Evolutionary conservation across 2,113 vertebrate genomes (phyloP).

Genomic region (Pseudopipra pipra): DNA sequence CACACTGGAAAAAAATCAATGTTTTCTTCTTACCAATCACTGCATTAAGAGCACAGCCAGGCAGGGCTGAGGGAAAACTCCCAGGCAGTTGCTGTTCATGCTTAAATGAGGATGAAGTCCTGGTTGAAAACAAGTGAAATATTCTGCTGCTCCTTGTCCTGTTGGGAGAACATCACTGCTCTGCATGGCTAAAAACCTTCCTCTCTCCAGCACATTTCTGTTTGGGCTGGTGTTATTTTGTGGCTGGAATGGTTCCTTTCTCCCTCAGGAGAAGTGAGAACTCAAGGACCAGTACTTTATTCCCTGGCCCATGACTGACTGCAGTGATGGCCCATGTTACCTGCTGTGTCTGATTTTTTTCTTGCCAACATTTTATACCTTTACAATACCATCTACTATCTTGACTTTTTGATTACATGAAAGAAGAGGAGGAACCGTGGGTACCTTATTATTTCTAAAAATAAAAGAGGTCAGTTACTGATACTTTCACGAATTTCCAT

Average conservation of each 20-base stretch:
- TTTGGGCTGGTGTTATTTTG: not conserved
- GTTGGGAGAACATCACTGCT: not conserved
- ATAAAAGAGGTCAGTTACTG: not conserved
- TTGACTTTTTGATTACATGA: not conserved
- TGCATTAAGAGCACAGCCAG: not conserved
- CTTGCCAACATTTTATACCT: not conserved
- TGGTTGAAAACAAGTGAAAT: not conserved
- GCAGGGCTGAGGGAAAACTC: not conserved
- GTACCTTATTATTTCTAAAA: not conserved
- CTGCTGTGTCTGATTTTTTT: not conserved
- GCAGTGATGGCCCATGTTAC: not conserved
- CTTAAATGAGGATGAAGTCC: not conserved
- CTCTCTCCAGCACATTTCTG: not conserved
- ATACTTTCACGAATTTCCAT: not conserved
- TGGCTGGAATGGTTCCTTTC: not conserved
- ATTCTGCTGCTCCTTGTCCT: not conserved
- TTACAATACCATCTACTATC: not conserved
- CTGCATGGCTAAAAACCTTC: not conserved
- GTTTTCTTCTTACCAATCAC: not conserved
- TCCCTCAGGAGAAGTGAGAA: not conserved
- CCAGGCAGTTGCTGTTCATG: accelerated
- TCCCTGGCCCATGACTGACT: not conserved
- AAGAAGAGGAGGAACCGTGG: not conserved
- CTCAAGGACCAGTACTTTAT: not conserved
- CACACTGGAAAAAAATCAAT: not conserved